phyloP scores from a whole-genome alignment of 2,888 invertebrate genomes.

The Sycophila texana region DNA sequence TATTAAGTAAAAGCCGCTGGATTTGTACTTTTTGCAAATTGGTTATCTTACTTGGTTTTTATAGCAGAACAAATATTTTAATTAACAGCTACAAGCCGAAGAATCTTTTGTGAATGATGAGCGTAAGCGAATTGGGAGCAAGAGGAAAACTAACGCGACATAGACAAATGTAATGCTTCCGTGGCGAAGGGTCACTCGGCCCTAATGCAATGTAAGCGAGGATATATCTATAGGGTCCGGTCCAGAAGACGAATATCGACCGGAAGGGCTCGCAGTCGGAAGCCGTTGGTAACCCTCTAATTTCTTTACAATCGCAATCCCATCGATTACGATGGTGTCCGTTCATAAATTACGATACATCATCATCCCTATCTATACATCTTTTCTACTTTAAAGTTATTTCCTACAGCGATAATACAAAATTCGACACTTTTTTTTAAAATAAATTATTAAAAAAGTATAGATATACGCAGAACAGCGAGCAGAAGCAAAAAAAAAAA shows the following conservation, averaged over 20 bases:
- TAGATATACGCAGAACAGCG: too few species aligned
- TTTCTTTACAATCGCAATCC: constrained; percentile 74
- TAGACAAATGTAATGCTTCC: constrained; percentile 66
- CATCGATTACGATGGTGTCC: constrained; percentile 71
- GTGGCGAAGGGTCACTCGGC: constrained; percentile 63
- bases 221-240: constrained; percentile 59
- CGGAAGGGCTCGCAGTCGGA: constrained; percentile 67
- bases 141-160: constrained; percentile 50
- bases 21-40: constrained; percentile 6
- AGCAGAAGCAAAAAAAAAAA: background rate
- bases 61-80: background rate
- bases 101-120: background rate
- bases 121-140: constrained; percentile 25
- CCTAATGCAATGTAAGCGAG: constrained; percentile 56
- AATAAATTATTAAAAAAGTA: too few species aligned
- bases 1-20: background rate
- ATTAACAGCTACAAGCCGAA: too few species aligned
- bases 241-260: constrained; percentile 72
- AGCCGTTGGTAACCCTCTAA: constrained; percentile 73
- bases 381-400: background rate
- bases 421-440: background rate
- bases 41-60: constrained; percentile 14
- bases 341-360: constrained; percentile 57
- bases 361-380: background rate
- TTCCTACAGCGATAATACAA: background rate